phyloP scores from a whole-genome alignment of 2,888 invertebrate genomes.

The Empis livida region DNA sequence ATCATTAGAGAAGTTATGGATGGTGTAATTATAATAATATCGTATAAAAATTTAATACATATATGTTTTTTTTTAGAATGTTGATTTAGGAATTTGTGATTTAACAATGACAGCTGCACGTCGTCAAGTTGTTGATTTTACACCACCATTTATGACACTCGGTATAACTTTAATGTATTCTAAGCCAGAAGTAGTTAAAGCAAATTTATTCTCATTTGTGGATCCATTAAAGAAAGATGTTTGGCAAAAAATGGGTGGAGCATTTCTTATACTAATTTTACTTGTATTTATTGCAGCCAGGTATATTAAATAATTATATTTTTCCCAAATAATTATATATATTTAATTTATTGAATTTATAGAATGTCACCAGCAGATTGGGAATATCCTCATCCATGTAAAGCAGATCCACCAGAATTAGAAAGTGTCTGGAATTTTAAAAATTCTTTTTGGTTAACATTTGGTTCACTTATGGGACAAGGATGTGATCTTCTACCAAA shows the following conservation, averaged over 20 bases:
- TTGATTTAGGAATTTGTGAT: slow-evolving; percentile 91
- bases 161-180: slow-evolving; percentile 84
- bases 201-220: slow-evolving; percentile 81
- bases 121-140: slow-evolving; percentile 80
- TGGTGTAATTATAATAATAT: not conserved
- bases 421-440: slow-evolving; percentile 77
- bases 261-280: not conserved
- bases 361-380: slow-evolving; percentile 64
- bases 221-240: slow-evolving; percentile 78
- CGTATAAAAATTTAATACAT: not conserved
- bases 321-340: too few relatives aligned
- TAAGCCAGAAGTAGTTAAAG: slow-evolving; percentile 57
- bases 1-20: not conserved
- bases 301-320: too few relatives aligned
- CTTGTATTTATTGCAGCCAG: too few relatives aligned
- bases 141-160: slow-evolving; percentile 95
- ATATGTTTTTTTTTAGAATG: slow-evolving; percentile 49
- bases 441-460: slow-evolving; percentile 87
- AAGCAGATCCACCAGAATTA: slow-evolving; percentile 64
- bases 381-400: slow-evolving; percentile 87
- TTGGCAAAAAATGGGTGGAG: slow-evolving; percentile 68
- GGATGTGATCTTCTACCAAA: slow-evolving; percentile 86
- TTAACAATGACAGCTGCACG: slow-evolving; percentile 89
- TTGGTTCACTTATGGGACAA: slow-evolving; percentile 84
- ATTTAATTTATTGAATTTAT: not conserved